Evolutionary conservation across 92 coral and sea anemone genomes (phyloP).

Genomic region (Paragorgia papillata): DNA sequence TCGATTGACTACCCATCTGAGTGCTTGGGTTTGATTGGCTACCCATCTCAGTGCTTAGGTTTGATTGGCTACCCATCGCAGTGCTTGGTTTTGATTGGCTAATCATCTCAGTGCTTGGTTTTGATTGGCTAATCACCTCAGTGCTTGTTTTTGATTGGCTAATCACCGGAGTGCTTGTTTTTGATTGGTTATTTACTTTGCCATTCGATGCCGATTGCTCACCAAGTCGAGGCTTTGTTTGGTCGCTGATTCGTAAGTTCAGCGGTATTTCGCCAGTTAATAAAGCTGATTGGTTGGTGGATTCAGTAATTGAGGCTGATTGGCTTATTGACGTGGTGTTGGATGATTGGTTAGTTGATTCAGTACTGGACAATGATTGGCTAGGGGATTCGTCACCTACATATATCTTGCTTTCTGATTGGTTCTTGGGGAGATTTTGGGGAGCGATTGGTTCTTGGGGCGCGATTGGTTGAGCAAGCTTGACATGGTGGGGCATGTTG

Average conservation of each 20-base stretch:
- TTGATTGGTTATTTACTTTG: neutral
- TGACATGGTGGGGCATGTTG: neutral
- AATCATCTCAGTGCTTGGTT: too few species aligned
- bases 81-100: too few species aligned
- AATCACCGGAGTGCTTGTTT: too few species aligned
- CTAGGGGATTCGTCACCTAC: too few species aligned
- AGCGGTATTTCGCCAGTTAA: neutral
- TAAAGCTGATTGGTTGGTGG: constrained; percentile 27
- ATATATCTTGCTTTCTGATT: neutral
- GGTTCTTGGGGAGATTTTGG: too few species aligned
- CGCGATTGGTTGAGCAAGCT: neutral
- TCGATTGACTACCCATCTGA: too few species aligned
- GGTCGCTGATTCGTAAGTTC: neutral
- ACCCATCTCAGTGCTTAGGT: too few species aligned
- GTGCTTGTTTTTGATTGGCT: too few species aligned
- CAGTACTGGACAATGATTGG: too few species aligned
- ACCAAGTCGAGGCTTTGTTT: neutral
- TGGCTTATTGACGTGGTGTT: neutral
- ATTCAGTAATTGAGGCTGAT: neutral
- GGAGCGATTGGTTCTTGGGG: neutral
- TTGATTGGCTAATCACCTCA: too few species aligned
- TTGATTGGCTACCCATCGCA: too few species aligned
- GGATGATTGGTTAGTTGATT: constrained; percentile 22
- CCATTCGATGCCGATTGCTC: neutral
- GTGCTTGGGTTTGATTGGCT: too few species aligned